Conservation (phyloP, 2,888 invertebrate genomes). For the Melolontha melolontha region DNA sequence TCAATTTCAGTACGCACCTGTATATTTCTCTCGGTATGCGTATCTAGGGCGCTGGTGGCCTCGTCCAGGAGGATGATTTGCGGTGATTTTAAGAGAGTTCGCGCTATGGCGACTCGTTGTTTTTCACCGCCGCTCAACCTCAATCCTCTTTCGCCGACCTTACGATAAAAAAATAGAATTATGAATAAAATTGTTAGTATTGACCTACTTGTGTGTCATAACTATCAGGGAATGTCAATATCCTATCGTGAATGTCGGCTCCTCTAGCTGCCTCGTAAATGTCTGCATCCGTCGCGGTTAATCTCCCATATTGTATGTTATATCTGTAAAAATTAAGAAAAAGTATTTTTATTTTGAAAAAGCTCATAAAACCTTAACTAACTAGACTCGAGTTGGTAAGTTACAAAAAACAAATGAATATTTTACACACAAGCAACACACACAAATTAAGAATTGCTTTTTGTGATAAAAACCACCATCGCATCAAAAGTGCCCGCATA, state of each 20-base stretch:
- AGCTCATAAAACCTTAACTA: constrained; percentile 6
- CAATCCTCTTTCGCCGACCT: constrained; percentile 95
- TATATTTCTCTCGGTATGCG: constrained; percentile 92
- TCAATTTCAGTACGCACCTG: constrained; percentile 67
- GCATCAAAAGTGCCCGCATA: no score
- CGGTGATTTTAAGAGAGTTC: constrained; percentile 93
- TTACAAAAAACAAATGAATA: no score
- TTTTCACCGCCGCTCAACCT: constrained; percentile 98
- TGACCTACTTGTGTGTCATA: constrained; percentile 80
- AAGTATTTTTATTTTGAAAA: background rate
- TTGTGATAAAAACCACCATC: no score
- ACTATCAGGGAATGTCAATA: constrained; percentile 89
- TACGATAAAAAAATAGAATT: constrained; percentile 39
- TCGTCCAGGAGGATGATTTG: constrained; percentile 93
- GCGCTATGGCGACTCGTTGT: constrained; percentile 95
- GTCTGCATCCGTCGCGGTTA: constrained; percentile 82
- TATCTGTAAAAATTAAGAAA: constrained; percentile 69
- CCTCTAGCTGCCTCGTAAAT: constrained; percentile 89
- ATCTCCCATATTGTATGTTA: constrained; percentile 93
- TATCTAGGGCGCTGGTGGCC: constrained; percentile 95
- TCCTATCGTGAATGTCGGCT: constrained; percentile 94
- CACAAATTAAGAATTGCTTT: no score
- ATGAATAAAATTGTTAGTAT: background rate
- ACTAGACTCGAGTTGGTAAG: background rate
- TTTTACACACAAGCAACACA: no score